phyloP scores from a whole-genome alignment of 2,797 vertebrate species.

The Novumbra hubbsi region DNA sequence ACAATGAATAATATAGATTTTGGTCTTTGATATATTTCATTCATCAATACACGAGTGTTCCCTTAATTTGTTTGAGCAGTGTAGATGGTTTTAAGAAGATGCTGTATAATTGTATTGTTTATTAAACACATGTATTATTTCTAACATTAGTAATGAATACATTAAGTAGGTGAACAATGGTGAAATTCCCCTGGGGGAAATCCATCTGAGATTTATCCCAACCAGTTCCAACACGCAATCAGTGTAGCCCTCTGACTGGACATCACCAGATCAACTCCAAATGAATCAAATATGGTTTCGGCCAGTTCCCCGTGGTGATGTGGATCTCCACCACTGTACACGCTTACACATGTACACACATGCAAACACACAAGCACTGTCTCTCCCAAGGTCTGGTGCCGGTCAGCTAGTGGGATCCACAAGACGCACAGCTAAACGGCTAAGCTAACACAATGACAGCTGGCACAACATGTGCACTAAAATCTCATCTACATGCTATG shows the following conservation, averaged over 20 bases:
- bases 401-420: constrained; percentile 3
- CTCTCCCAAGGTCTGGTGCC: constrained; percentile 20
- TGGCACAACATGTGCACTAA: constrained; percentile 43
- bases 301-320: constrained; percentile 56
- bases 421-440: constrained; percentile 31
- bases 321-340: constrained; percentile 42
- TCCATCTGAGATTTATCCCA: constrained; percentile 12
- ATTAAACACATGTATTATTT: too few relatives aligned
- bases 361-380: constrained; percentile 31
- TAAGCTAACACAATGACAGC: constrained; percentile 49
- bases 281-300: constrained; percentile 57
- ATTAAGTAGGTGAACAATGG: too few relatives aligned
- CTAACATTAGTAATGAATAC: too few relatives aligned
- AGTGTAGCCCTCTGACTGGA: constrained; percentile 48
- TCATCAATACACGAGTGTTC: too few relatives aligned
- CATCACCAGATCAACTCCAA: constrained; percentile 55
- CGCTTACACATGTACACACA: constrained; percentile 42
- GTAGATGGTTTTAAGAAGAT: too few relatives aligned
- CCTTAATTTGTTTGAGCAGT: too few relatives aligned
- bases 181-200: too few relatives aligned
- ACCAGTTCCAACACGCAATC: constrained; percentile 37
- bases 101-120: too few relatives aligned
- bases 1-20: too few relatives aligned
- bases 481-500: constrained; percentile 21
- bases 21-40: too few relatives aligned